These are phyloP conservation scores for Trachops cirrhosus DNA, from an alignment of 2,797 vertebrate species.

Conservation along the genomic window DNA sequence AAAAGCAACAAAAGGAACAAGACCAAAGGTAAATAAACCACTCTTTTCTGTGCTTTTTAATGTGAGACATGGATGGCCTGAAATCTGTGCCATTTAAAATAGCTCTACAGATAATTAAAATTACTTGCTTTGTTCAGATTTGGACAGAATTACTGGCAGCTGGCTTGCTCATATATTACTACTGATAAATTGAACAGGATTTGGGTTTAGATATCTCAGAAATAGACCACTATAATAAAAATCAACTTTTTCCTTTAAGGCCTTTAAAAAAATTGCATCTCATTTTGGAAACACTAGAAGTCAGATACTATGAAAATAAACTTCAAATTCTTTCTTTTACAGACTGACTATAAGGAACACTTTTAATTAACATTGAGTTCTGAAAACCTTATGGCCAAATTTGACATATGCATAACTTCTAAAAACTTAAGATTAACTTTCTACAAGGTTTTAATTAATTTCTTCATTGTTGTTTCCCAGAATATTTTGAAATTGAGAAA, in stretches of 20 bases:
- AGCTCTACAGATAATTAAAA: neutral
- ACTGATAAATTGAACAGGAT: neutral
- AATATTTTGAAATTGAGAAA: constrained; percentile 24
- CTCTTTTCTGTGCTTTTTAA: constrained; percentile 50
- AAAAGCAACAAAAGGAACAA: constrained; percentile 49
- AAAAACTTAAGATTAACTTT: constrained; percentile 15
- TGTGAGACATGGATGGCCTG: neutral
- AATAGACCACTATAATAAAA: neutral
- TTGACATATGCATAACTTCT: neutral
- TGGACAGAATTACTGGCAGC: neutral
- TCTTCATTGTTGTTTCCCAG: neutral
- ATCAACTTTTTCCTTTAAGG: constrained; percentile 54
- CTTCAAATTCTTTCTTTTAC: constrained; percentile 44
- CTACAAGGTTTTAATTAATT: neutral
- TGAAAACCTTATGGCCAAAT: neutral
- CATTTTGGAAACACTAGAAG: constrained; percentile 62
- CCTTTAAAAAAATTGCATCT: constrained; percentile 32
- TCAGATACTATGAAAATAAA: constrained; percentile 49
- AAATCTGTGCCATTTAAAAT: constrained; percentile 38
- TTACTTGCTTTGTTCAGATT: constrained; percentile 28
- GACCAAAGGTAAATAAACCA: constrained; percentile 76
- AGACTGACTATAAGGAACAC: neutral
- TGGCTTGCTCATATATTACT: neutral
- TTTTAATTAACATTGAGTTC: neutral
- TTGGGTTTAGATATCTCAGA: constrained; percentile 10